Base-by-base conservation (phyloP, 2,888 invertebrate genomes). In the Coecobrya sp. region DNA sequence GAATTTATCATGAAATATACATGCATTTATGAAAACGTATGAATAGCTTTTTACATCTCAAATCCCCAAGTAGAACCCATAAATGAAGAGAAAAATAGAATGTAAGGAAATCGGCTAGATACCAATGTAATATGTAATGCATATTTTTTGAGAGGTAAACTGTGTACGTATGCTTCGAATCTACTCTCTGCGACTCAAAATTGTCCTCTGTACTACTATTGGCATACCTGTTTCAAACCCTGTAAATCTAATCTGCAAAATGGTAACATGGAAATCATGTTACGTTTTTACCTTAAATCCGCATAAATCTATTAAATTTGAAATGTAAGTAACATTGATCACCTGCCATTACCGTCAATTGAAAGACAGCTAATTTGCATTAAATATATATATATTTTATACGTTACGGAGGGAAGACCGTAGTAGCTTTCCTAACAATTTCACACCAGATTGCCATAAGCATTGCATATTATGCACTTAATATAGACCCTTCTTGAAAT, bases 201-300 rank as follows among this genome's bases (percentile, higher is more conserved):
- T 4, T 42, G 42, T 42, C 42, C 10, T 42, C 10, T 10, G 10
- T 42, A 42, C 10, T 13, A 11, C 7, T 36, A 36, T 36, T 36
- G 36, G 36, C 36, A 49, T 11, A 49, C 1, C 3, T 13, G 13
- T 49, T 49, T 49, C 13, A 3, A 49, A 13, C 49, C 1, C 7
- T 49, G 1, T 2, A 25, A 62, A 62, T 62, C 62, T 10, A 62
- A 22, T 62, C n/a, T 62, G 22, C 8, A 25, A 62, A 19, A 36
- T n/a, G n/a, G 30, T 4, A 30, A 27, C 16, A 30, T 10, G 30
- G 25, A 68, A 68, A 68, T 30, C 19, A 30, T 73, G 42, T 16
- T 73, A 16, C 73, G 65, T 73, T n/a, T 49, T n/a, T 49, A 65
- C 22, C 52, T 22, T 22, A 27, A 88, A 88, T 88, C 79, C 52